phyloP scores from a whole-genome alignment of 2,888 invertebrate genomes.

The Apotomis turbidana region DNA sequence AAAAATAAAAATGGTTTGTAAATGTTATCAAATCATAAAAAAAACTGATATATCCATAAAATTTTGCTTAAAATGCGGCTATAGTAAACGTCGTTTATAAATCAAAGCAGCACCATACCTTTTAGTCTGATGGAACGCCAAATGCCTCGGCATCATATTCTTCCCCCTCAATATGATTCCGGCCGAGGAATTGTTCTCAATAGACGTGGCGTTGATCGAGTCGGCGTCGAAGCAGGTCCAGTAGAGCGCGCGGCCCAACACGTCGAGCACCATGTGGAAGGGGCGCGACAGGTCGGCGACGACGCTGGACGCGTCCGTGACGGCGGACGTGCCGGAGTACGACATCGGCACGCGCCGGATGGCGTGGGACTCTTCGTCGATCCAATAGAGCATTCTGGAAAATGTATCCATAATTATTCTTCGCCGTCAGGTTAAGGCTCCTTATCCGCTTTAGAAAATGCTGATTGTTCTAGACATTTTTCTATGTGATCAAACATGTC shows the following conservation, averaged over 20 bases:
- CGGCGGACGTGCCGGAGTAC: slow-evolving; percentile 66
- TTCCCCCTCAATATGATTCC: slow-evolving; percentile 90
- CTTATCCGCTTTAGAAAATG: no score
- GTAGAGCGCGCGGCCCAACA: slow-evolving; percentile 91
- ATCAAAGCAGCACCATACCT: slow-evolving; percentile 72
- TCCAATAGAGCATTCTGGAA: slow-evolving; percentile 84
- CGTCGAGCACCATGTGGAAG: slow-evolving; percentile 93
- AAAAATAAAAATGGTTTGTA: no score
- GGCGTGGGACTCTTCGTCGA: slow-evolving; percentile 90
- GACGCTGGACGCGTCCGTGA: slow-evolving; percentile 72
- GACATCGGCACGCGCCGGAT: slow-evolving; percentile 86
- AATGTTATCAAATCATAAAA: no score
- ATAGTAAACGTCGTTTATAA: neutral
- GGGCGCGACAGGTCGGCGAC: slow-evolving; percentile 87
- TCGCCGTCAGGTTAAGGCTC: no score
- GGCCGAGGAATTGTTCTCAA: slow-evolving; percentile 85
- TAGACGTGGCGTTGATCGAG: slow-evolving; percentile 94
- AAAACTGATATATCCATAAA: no score
- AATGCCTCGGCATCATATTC: slow-evolving; percentile 91
- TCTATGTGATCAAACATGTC: no score
- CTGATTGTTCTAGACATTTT: no score
- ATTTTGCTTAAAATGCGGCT: no score
- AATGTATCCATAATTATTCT: neutral
- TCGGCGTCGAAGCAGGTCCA: slow-evolving; percentile 94
- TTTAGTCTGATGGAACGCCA: slow-evolving; percentile 93